Evolutionary conservation across 2,797 vertebrate species (phyloP).

Genomic region (Oryzias dopingdopingensis): DNA sequence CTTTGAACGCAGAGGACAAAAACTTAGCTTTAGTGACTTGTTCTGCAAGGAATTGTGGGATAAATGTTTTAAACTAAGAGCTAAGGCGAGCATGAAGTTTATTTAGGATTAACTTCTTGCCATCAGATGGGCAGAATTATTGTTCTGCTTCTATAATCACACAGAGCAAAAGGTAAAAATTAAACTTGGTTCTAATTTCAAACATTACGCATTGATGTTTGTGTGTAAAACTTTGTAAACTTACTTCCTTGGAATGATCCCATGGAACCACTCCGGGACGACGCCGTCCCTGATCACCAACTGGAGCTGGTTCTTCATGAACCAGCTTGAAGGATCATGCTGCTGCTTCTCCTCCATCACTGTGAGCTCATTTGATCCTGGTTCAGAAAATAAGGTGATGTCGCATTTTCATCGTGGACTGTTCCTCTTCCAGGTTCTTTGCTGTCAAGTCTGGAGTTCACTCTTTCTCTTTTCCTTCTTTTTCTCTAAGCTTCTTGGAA

Average conservation of each 20-base stretch:
- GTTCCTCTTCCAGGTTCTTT: constrained; percentile 8
- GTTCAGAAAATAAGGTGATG: background rate
- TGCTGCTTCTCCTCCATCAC: constrained; percentile 59
- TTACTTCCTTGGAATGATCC: constrained; percentile 84
- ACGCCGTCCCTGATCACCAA: constrained; percentile 62
- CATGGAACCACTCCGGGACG: constrained; percentile 85
- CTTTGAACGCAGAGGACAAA: too few relatives aligned
- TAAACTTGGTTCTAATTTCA: too few relatives aligned
- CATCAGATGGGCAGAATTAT: too few relatives aligned
- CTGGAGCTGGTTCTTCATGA: constrained; percentile 70
- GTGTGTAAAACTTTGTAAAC: constrained; percentile 17
- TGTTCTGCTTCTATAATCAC: too few relatives aligned
- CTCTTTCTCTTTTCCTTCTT: background rate
- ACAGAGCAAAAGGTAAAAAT: too few relatives aligned
- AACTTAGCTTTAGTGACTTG: too few relatives aligned
- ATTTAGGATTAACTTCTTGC: too few relatives aligned
- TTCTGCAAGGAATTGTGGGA: too few relatives aligned
- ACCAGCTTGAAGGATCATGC: constrained; percentile 68
- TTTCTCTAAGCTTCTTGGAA: background rate
- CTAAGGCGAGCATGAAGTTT: too few relatives aligned
- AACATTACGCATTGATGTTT: too few relatives aligned
- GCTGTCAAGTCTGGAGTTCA: background rate
- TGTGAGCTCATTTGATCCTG: constrained; percentile 18
- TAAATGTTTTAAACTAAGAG: too few relatives aligned
- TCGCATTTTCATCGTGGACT: background rate